phyloP scores from a whole-genome alignment of 2,888 invertebrate genomes.

The Marasmarcha lunaedactyla region DNA sequence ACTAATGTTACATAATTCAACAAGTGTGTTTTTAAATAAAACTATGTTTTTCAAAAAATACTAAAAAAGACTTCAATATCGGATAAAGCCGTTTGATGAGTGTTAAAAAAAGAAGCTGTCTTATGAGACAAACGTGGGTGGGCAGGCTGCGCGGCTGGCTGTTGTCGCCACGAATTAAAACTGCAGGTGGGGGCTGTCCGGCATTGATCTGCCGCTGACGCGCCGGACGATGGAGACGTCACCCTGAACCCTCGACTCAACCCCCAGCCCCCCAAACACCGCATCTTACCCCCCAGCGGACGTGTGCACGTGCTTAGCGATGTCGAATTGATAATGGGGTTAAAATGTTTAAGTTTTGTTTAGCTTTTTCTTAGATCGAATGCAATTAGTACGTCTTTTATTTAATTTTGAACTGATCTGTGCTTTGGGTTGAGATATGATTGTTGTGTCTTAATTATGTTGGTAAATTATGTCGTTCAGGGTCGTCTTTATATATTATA shows the following conservation, averaged over 20 bases:
- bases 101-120: background rate
- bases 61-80: background rate
- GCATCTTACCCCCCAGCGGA: slow-evolving; percentile 21
- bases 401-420: no score
- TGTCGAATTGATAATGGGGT: slow-evolving; percentile 52
- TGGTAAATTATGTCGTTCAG: no score
- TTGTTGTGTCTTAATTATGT: no score
- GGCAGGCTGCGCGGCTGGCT: slow-evolving; percentile 5
- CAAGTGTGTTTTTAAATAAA: no score
- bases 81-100: background rate
- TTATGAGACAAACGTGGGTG: slow-evolving; percentile 14
- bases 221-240: slow-evolving; percentile 47
- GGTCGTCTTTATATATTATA: no score
- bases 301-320: slow-evolving; percentile 54
- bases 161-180: slow-evolving; percentile 54
- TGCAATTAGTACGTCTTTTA: slow-evolving; percentile 3
- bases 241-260: slow-evolving; percentile 18
- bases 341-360: slow-evolving; percentile 28
- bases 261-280: slow-evolving; percentile 20
- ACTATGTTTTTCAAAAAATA: no score
- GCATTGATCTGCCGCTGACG: slow-evolving; percentile 64
- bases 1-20: no score
- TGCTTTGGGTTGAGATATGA: no score
- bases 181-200: slow-evolving; percentile 62
- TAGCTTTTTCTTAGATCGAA: slow-evolving; percentile 11